These are phyloP conservation scores for Hirundo rustica DNA, from an alignment of 2,797 vertebrate species.

Conservation along the genomic window DNA sequence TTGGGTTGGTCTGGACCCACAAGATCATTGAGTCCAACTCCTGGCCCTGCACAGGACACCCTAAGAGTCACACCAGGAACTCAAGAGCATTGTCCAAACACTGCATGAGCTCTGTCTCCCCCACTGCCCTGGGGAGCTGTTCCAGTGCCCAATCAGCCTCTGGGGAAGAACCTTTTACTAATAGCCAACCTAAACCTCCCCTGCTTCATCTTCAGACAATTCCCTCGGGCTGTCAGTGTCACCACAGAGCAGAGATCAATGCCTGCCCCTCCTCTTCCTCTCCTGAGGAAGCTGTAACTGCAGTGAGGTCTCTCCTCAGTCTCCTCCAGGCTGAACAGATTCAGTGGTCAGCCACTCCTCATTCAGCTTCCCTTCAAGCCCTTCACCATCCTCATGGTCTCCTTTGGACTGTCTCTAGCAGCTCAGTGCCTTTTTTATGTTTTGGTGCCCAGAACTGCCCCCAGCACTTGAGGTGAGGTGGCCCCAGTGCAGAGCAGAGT, in stretches of 20 bases:
- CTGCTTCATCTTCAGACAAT: not conserved
- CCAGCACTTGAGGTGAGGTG: not conserved
- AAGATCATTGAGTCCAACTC: rapidly evolving
- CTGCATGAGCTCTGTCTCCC: not conserved
- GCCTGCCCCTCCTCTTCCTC: not conserved
- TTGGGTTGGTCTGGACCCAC: not conserved
- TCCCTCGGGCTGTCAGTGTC: not conserved
- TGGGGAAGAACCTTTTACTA: rapidly evolving
- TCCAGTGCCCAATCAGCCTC: not conserved
- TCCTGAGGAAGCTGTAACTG: rapidly evolving
- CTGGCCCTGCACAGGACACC: not conserved
- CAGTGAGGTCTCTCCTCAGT: not conserved
- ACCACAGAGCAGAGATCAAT: not conserved
- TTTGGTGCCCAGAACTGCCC: not conserved
- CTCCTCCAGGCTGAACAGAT: not conserved
- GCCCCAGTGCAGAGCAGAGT: not conserved
- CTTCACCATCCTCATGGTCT: not conserved
- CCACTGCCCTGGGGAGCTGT: not conserved
- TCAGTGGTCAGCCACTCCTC: not conserved
- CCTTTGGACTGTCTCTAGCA: not conserved
- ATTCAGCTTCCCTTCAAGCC: rapidly evolving
- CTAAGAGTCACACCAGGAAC: not conserved
- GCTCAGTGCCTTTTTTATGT: not conserved
- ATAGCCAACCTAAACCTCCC: not conserved
- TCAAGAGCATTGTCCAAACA: not conserved